phyloP scores from a whole-genome alignment of 2,888 invertebrate genomes.

The Caenorhabditis macrosperma region DNA sequence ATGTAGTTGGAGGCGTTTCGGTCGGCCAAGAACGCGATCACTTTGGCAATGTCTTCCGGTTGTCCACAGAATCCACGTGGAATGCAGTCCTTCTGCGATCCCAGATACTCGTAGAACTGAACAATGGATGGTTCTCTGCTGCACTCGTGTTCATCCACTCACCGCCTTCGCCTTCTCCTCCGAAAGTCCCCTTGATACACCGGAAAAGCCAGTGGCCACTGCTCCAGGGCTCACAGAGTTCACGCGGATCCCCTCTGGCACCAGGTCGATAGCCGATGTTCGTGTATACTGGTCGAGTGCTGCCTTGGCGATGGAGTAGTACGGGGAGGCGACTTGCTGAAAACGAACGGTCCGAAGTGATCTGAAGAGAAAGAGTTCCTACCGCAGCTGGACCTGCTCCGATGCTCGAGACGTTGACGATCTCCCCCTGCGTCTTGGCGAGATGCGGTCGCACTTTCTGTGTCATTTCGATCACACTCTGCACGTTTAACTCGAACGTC shows the following conservation, averaged over 20 bases:
- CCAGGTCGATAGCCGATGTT: constrained; percentile 36
- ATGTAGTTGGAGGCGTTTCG: constrained; percentile 51
- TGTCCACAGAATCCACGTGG: constrained; percentile 50
- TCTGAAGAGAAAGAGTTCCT: not conserved
- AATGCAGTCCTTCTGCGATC: constrained; percentile 31
- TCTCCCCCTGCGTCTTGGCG: constrained; percentile 40
- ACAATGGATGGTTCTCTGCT: not conserved
- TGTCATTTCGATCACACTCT: constrained; percentile 55
- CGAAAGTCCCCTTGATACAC: constrained; percentile 11
- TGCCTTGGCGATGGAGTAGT: constrained; percentile 38
- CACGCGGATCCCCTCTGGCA: constrained; percentile 26
- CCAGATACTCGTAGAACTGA: constrained; percentile 31
- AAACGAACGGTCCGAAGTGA: not conserved
- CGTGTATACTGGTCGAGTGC: constrained; percentile 45
- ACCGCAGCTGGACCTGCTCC: constrained; percentile 45
- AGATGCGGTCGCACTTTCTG: constrained; percentile 36
- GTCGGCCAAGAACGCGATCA: constrained; percentile 58
- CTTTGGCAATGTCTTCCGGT: constrained; percentile 53
- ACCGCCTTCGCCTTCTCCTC: constrained; percentile 31
- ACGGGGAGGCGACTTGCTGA: constrained; percentile 40
- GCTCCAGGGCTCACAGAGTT: constrained; percentile 48
- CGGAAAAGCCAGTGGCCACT: constrained; percentile 26
- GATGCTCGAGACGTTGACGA: constrained; percentile 53
- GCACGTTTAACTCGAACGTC: constrained; percentile 28
- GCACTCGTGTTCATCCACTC: not conserved